Evolutionary conservation across 2,113 vertebrate genomes (phyloP), one percentile per base, ranked within the genome.

Genomic region (Nerophis ophidion): DNA sequence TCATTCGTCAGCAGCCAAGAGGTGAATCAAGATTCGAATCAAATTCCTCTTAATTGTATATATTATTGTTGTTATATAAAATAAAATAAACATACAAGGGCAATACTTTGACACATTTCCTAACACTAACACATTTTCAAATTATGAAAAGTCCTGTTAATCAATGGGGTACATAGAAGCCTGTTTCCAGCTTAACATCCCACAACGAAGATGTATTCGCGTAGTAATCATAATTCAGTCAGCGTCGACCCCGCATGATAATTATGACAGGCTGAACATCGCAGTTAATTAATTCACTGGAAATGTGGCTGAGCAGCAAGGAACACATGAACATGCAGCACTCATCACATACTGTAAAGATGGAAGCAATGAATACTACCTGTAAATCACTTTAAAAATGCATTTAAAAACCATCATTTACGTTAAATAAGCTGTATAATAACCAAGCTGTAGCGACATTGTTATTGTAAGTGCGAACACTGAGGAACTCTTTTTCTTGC

Each of bases 181-280:
- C 62, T 80, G 79, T 63, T 63, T 69, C 72, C 54, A 67, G 57
- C 62, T 61, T 75, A 60, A 76, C 55, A 58, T 75, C 79, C 70
- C 61, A 26, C 14, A 16, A 57, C 70, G 74, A 73, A 65, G 51
- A 44, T 57, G 73, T 77, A 76, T 85, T 87, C 81, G 83, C 56
- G 40, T 47, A 60, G 79, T 81, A 70, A 86, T 89, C 79, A 60
- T 71, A 77, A 88, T 87, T 89, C 83, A 74, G 65, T 72, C 59
- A 82, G 83, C 66, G 9, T 26, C 53, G 71, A 57, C 59, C 70
- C 59, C 79, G 71, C 61, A 50, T 53, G 36, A 66, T 74, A 87
- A 89, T 87, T 79, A 80, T 73, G 68, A 60, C 67, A 83, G 63
- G 79, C 69, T 55, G 63, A 74, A 66, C 61, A 69, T 54, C 76